Base-by-base conservation (phyloP, 2,888 invertebrate genomes). In the Stratiomys singularior region DNA sequence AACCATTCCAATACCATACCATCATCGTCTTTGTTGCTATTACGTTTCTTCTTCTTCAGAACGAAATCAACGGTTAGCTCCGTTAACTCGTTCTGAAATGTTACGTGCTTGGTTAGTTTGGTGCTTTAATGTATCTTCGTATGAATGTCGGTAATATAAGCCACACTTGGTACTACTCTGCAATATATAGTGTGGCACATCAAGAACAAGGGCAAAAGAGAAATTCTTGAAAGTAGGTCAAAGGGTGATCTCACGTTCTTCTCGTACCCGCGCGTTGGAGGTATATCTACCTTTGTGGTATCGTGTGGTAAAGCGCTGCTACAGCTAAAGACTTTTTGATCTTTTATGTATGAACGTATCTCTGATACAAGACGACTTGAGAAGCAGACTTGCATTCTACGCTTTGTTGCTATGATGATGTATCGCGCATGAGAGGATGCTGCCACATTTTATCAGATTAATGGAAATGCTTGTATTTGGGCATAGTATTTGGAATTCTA, bases 151-250 rank as follows among this genome's bases (percentile, higher is more conserved):
- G n/a, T 76, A 76, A 66, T 47, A 47, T 5, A 46, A 76, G 52
- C 47, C 30, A 28, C 9, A 47, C 56, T 28, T 27, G 37, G 18
- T 23, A 72, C 69, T 13, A 66, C 63, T 28, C n/a, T 4, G 9
- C n/a, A 28, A 4, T 28, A 27, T 15, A 27, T 5, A 63, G 1
- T 3, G 69, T 47, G 30, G 76, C 66, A 64, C 46, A 77, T 58
- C 77, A 77, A 77, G 77, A 77, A 77, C 46, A 77, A 77, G 77
- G 77, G 69, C 77, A 77, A 77, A 77, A 77, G 77, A 77, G 77
- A 77, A 77, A 77, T 60, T 71, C 69, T 64, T n/a, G 77, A 44
- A 77, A 60, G 52, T 58, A 30, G 77, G 77, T 63, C 77, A 69
- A 77, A 77, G 77, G 77, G 77, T 69, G 77, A 69, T 58, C 69